These are phyloP conservation scores for Fregata magnificens DNA, from an alignment of 2,113 vertebrate genomes.

Conservation along the genomic window DNA sequence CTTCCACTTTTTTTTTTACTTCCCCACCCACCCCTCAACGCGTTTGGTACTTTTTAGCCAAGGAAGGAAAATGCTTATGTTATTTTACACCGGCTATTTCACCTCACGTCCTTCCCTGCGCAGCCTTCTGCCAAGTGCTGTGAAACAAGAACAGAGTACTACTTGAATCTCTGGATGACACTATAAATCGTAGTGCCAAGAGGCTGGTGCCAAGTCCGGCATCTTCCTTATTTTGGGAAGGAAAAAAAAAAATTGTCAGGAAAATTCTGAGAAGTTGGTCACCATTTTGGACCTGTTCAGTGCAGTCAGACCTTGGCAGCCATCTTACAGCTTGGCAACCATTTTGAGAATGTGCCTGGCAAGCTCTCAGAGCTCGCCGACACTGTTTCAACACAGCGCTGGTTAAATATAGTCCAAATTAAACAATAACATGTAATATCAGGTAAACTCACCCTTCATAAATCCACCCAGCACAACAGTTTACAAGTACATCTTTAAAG, in stretches of 20 bases:
- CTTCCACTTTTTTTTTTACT: not conserved
- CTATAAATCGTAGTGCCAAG: slow-evolving; percentile 84
- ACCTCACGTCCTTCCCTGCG: slow-evolving; percentile 70
- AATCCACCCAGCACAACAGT: not conserved
- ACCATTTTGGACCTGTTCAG: slow-evolving; percentile 77
- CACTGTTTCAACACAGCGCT: slow-evolving; percentile 79
- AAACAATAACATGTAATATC: slow-evolving; percentile 68
- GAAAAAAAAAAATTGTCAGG: not conserved
- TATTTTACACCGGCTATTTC: slow-evolving; percentile 59
- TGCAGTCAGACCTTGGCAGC: slow-evolving; percentile 88
- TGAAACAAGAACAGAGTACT: slow-evolving; percentile 81
- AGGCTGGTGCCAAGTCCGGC: slow-evolving; percentile 84
- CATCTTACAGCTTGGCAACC: slow-evolving; percentile 98
- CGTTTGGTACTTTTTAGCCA: slow-evolving; percentile 44
- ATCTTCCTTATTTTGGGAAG: slow-evolving; percentile 76
- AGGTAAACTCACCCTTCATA: slow-evolving; percentile 70
- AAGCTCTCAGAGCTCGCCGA: slow-evolving; percentile 81
- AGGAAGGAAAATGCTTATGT: slow-evolving; percentile 56
- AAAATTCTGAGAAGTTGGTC: slow-evolving; percentile 67
- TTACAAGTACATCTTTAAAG: slow-evolving; percentile 42
- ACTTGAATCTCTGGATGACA: slow-evolving; percentile 90
- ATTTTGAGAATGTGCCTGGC: slow-evolving; percentile 93
- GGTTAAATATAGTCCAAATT: slow-evolving; percentile 74
- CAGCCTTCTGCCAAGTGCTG: slow-evolving; percentile 78
- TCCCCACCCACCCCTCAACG: not conserved